Evolutionary conservation across 2,888 invertebrate genomes (phyloP), one percentile per base, ranked within the genome.

Genomic region (Oscheius myriophilus): DNA sequence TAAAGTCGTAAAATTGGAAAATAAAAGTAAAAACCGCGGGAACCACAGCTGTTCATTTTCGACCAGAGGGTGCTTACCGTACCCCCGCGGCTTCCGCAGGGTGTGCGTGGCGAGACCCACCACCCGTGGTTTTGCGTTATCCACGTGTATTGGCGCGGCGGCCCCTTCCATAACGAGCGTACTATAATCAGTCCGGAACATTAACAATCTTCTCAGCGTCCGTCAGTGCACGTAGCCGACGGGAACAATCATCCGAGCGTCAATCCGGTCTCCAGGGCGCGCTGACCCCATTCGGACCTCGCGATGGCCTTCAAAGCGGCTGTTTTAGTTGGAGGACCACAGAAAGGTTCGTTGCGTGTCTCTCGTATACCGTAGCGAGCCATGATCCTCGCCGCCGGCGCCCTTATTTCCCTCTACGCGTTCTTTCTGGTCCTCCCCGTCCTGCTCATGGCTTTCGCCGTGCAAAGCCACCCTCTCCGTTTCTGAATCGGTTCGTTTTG

Each of bases 251-350:
- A 33, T 33, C 33, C 33, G n/a, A 6, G 33, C 61, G 21, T 46
- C 16, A 46, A 61, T 61, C 61, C 55, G 46, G 46, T 65, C 45
- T 64, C 52, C 53, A 26, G 16, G 11, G 51, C 55, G 43, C 65
- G 55, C 64, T 75, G 75, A 75, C 75, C 75, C 75, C 72, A 72
- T 75, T 75, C 63, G 70, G 69, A 63, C 64, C 67, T 70, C 67
- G 69, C 65, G 68, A 82, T 82, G 82, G 71, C 80, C 75, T 82
- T 81, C 81, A 89, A 89, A 89, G 93, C 94, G 62, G 92, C 95
- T 16, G 94, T 96, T 87, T 89, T 96, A 76, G 92, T 96, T 78
- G 96, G 96, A 25, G 95, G 96, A 6, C 94, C 95, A 0, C 92
- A 93, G 87, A 96, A 96, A 91, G 95, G 95, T 93, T 76, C 70